Base-by-base conservation (phyloP, 2,888 invertebrate species). In the Cheiracanthium punctorium region DNA sequence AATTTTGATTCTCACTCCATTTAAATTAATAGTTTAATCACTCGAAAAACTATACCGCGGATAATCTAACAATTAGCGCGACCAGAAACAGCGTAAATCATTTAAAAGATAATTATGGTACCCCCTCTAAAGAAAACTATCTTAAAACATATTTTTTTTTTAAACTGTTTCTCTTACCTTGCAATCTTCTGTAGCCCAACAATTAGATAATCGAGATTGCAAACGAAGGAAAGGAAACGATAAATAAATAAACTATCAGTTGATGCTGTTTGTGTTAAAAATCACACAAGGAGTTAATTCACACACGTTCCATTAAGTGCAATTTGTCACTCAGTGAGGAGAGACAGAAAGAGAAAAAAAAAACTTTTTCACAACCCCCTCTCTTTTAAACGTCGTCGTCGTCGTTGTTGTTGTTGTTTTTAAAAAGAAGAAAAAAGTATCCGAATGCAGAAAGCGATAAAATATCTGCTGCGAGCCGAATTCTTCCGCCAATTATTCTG, bases 371-470 rank as follows among this genome's bases (percentile, higher is more conserved):
- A n/a, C n/a, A n/a, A n/a, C n/a, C n/a, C n/a, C 24, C 58, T 58
- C 58, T 48, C 58, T 58, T 12, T 58, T 58, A 58, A 48, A 58
- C 58, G 58, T 58, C 58, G n/a, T n/a, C n/a, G n/a, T n/a, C n/a
- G n/a, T n/a, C n/a, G n/a, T n/a, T n/a, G n/a, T n/a, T n/a, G n/a
- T n/a, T n/a, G n/a, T n/a, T n/a, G n/a, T n/a, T 58, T 58, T 48
- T 58, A 58, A 58, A 58, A 58, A n/a, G n/a, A n/a, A n/a, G n/a
- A n/a, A n/a, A n/a, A n/a, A n/a, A n/a, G 24, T 58, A 58, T 58
- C 58, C 58, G 24, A 58, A 20, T 24, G 58, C 24, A 24, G 58
- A 58, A n/a, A n/a, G n/a, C 58, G 58, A 24, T 58, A 58, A 58
- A 58, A 58, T 58, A 17, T 58, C 58, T 58, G n/a, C n/a, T n/a